Conservation (phyloP, 92 coral and sea anemone species). For the Phymanthus crucifer region DNA sequence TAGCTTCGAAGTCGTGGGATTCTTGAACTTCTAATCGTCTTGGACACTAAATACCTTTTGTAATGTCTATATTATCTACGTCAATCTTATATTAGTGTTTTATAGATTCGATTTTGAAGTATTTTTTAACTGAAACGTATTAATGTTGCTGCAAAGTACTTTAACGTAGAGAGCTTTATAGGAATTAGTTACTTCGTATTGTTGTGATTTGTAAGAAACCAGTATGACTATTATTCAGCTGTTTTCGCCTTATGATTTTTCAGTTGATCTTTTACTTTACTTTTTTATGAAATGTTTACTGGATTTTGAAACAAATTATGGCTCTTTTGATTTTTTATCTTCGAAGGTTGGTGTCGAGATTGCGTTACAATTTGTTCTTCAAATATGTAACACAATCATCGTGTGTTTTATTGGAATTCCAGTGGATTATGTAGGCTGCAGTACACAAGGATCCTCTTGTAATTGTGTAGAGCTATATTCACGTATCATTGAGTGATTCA, state of each 20-base stretch:
- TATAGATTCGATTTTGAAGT: not conserved
- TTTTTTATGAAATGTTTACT: not conserved
- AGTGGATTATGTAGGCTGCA: not conserved
- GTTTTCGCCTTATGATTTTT: not conserved
- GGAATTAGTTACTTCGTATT: not conserved
- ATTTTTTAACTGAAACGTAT: not conserved
- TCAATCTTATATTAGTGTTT: not conserved
- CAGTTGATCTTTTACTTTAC: not conserved
- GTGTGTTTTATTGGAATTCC: not conserved
- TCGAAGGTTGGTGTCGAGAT: conserved; percentile 1
- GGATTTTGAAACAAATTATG: not conserved
- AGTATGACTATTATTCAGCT: not conserved
- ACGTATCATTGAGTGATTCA: not conserved
- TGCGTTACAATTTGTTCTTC: not conserved
- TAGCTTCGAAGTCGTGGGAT: not conserved
- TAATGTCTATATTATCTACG: not conserved
- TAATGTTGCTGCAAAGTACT: not conserved
- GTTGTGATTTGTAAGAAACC: not conserved
- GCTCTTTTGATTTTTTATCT: not conserved
- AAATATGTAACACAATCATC: not conserved
- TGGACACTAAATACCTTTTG: not conserved
- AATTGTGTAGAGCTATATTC: too few species aligned
- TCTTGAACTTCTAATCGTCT: not conserved
- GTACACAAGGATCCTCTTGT: not conserved
- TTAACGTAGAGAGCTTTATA: not conserved